Percentiles rank a stretch among this genome's conserved stretches.
These are phyloP conservation scores for Coranthus polyacanthus DNA, from an alignment of 2,797 vertebrate genomes.

Conservation along the genomic window DNA sequence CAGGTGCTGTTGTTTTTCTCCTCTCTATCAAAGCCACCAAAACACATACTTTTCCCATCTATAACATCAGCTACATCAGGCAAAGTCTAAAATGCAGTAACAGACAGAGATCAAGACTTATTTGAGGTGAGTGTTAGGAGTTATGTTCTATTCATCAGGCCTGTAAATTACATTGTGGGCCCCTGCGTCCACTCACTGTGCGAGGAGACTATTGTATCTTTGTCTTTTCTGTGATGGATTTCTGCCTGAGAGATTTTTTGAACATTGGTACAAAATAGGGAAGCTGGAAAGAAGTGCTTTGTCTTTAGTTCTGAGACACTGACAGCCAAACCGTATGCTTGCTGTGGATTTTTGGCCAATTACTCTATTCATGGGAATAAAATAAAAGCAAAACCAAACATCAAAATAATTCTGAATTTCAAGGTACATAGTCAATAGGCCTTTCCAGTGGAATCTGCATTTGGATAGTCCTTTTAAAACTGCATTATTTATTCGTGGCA, in stretches of 20 bases:
- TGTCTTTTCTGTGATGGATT: conserved; percentile 24
- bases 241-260: conserved; percentile 21
- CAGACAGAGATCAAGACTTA: neutral
- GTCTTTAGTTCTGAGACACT: conserved; percentile 21
- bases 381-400: conserved; percentile 18
- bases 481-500: neutral
- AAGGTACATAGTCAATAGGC: neutral
- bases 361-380: conserved; percentile 14
- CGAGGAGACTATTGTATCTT: conserved; percentile 3
- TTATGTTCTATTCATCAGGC: neutral
- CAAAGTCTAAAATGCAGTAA: neutral
- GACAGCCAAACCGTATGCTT: conserved; percentile 23
- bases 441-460: conserved; percentile 9
- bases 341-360: conserved; percentile 16
- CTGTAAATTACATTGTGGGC: neutral
- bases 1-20: neutral
- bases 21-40: neutral
- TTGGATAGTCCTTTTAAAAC: conserved; percentile 10
- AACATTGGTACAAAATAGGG: conserved; percentile 22
- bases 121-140: conserved; percentile 9
- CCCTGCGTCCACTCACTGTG: neutral
- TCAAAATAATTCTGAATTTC: conserved; percentile 19
- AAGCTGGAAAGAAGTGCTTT: conserved; percentile 14
- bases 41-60: neutral
- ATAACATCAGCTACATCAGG: neutral